phyloP scores from a whole-genome alignment of 92 coral and sea anemone genomes.

The Phenganax stokvisi region DNA sequence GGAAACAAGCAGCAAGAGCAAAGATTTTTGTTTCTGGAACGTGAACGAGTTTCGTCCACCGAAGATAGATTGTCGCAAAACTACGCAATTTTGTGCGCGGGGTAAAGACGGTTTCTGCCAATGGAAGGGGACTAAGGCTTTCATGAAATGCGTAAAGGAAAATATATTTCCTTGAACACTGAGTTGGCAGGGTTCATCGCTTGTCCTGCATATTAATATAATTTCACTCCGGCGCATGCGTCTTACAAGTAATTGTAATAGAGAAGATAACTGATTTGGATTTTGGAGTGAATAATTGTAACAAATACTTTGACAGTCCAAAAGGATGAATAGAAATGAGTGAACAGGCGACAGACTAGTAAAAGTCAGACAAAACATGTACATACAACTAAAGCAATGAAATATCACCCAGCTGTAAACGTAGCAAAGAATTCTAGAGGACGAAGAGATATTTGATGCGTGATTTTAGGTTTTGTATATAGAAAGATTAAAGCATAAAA shows the following conservation, averaged over 20 bases:
- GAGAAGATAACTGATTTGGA: no score
- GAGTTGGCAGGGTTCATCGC: neutral
- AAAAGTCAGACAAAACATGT: no score
- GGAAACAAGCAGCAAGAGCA: neutral
- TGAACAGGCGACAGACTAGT: no score
- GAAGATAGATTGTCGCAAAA: constrained; percentile 16
- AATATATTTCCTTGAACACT: constrained; percentile 14
- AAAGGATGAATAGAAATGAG: no score
- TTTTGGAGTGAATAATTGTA: no score
- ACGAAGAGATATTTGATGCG: no score
- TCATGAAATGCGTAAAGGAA: constrained; percentile 11
- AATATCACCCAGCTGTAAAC: no score
- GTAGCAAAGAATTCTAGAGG: no score
- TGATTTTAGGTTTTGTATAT: no score
- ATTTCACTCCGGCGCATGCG: neutral
- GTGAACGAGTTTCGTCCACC: neutral
- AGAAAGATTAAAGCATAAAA: no score
- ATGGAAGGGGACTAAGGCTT: constrained; percentile 22
- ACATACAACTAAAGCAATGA: no score
- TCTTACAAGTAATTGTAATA: neutral
- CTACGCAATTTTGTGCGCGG: constrained; percentile 30
- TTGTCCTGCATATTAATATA: neutral
- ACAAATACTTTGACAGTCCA: no score
- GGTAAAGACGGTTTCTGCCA: constrained; percentile 16
- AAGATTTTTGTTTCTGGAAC: constrained; percentile 14